A percentile compares a stretch with the other conserved stretches of the same genome.
phyloP scores from a whole-genome alignment of 2,797 vertebrate species.

The Siniperca obscura region DNA sequence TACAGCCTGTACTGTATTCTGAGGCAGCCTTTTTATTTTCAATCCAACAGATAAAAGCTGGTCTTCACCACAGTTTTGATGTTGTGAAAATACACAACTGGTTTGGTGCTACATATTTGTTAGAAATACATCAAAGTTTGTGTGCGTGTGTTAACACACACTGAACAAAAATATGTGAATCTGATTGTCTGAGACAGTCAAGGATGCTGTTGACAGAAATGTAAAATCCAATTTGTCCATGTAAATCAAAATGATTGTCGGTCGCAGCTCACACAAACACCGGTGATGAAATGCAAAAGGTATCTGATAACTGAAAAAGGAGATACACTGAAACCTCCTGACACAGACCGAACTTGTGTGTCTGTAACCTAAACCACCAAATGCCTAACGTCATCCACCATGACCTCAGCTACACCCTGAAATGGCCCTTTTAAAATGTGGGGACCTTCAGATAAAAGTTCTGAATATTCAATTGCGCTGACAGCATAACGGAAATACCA shows the following conservation, averaged over 20 bases:
- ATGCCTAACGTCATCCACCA: slow-evolving; percentile 37
- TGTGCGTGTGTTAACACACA: not conserved
- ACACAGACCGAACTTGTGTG: slow-evolving; percentile 44
- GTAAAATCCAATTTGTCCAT: not conserved
- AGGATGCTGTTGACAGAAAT: not conserved
- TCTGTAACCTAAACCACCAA: slow-evolving; percentile 63
- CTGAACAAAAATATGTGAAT: not conserved
- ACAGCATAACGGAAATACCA: slow-evolving; percentile 17
- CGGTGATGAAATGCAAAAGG: slow-evolving; percentile 26
- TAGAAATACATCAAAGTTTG: not conserved
- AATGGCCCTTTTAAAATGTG: slow-evolving; percentile 10
- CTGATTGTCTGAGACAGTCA: not conserved
- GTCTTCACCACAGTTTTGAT: not conserved
- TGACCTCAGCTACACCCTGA: slow-evolving; percentile 38
- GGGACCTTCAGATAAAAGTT: not conserved
- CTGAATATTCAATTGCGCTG: slow-evolving; percentile 10
- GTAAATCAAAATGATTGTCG: not conserved
- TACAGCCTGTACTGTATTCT: not conserved
- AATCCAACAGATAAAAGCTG: slow-evolving; percentile 7
- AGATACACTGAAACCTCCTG: slow-evolving; percentile 27
- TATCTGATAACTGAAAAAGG: slow-evolving; percentile 33
- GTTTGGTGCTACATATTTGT: not conserved
- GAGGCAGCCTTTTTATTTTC: not conserved
- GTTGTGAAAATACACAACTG: not conserved
- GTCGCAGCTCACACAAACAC: slow-evolving; percentile 14